Evolutionary conservation across 2,797 vertebrate species (phyloP), one percentile per base, ranked within the genome.

Genomic region (Meda fulgida): DNA sequence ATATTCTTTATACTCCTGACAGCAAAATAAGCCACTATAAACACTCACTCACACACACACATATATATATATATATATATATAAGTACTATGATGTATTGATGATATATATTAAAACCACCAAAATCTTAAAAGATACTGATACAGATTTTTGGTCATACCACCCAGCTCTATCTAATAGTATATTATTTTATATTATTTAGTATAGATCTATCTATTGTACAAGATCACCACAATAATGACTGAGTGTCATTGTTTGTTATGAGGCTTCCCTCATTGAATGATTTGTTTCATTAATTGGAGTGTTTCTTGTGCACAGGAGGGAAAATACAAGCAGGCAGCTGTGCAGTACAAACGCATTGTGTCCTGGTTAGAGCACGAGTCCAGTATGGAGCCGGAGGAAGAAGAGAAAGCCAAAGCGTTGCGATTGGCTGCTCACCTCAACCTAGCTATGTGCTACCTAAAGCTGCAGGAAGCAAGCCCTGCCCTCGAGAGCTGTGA

Each of bases 401-500:
- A 97, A 0, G 95, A 96, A 63, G 91, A 92, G 14, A 96, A 95
- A 84, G 95, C 95, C 3, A 96, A 95, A 92, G 92, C 93, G 0
- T 91, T 99, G 87, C 95, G 94, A 18, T 95, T 99, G 85, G 98
- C 98, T 73, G 97, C 98, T 21, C 95, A 98, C 89, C 96, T 99
- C 86, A 99, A 99, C 92, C 87, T 99, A 90, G 97, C 98, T 76
- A 98, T 99, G 96, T 99, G 98, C 93, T 97, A 95, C 90, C 96
- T 99, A 78, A 99, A 99, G 91, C 90, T 99, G 29, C 97, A 97
- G 65, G 96, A 98, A 29, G 95, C 96, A 77, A 94, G 89, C 4
- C 93, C 92, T 23, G 97, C 97, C 72, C 89, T 97, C 6, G 98
- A 98, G 77, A 97, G 93, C 91, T 99, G 98, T 92, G 95, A 98